phyloP scores from a whole-genome alignment of 2,888 invertebrate species.

The Pecten maximus region DNA sequence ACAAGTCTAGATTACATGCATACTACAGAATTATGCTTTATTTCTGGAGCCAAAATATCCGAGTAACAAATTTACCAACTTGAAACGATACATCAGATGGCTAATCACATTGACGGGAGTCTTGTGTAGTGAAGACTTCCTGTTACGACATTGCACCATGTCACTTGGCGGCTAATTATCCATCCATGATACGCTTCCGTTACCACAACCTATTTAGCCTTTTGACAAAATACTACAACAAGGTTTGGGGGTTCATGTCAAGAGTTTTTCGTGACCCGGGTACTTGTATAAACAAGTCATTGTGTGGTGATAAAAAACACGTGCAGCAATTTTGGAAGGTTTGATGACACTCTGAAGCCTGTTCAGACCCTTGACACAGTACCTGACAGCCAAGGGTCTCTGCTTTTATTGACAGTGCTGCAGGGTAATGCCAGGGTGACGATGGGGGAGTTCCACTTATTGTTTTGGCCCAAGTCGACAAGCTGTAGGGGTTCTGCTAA shows the following conservation, averaged over 20 bases:
- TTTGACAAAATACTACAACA: slow-evolving; percentile 33
- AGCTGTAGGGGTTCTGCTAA: slow-evolving; percentile 16
- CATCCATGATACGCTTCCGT: not conserved
- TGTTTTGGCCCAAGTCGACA: slow-evolving; percentile 13
- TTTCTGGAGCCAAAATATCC: not conserved
- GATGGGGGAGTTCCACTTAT: slow-evolving; percentile 28
- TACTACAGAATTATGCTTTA: not conserved
- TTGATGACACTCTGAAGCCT: slow-evolving; percentile 24
- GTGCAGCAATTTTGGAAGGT: not conserved
- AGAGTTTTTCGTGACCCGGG: slow-evolving; percentile 22
- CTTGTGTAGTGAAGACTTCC: not conserved
- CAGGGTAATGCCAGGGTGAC: not conserved
- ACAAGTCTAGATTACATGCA: not conserved
- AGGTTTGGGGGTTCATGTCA: not conserved
- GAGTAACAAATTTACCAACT: not conserved
- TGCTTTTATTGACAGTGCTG: slow-evolving; percentile 3
- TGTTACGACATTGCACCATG: slow-evolving; percentile 4
- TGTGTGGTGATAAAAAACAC: slow-evolving; percentile 1
- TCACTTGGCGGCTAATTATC: not conserved
- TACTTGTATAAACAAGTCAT: slow-evolving; percentile 3
- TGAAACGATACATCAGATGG: not conserved
- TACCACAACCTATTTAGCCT: not conserved
- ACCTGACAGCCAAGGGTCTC: slow-evolving; percentile 20
- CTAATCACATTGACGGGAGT: not conserved
- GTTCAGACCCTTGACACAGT: slow-evolving; percentile 11